Evolutionary conservation across 2,113 vertebrate genomes (phyloP), one percentile per base, ranked within the genome.

Genomic region (Condylura cristata): DNA sequence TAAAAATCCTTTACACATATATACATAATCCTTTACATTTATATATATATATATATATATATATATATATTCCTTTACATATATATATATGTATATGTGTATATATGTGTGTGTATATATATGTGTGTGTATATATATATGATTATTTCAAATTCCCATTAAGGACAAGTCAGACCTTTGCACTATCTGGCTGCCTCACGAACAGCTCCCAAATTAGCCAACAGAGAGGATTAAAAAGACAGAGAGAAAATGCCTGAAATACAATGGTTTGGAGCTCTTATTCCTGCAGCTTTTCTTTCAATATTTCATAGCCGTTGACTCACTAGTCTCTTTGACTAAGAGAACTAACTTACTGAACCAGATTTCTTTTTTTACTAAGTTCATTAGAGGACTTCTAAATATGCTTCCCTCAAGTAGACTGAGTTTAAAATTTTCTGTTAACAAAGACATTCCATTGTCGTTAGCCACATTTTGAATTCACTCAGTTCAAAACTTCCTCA

Each of bases 381-480:
- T 97, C 82, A 91, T 86, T 88, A 86, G 82, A 91, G 41, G 48
- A 68, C 26, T 92, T 89, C 71, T 90, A 71, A 82, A 89, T 86
- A 83, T 82, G 88, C 44, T 65, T 93, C 37, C 68, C 72, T 92
- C 8, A n/a, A 95, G 89, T 58, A 61, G 72, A 95, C 10, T 86
- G 28, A 16, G 30, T 87, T 97, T 86, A 95, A 95, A 86, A 60
- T 95, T 97, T 95, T 89, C 44, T 86, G 3, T 90, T 92, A 96
- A 92, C 76, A 92, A 78, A 84, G 92, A 94, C 81, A 88, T 30
- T 81, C 95, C 71, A 56, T 92, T 82, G 90, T 68, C 66, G 84
- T 90, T 88, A 90, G 81, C 48, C 88, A 96, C 90, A 72, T 96
- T 97, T 97, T 96, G 91, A 96, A 95, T 93, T 93, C 76, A 72